Percentiles rank a stretch among this genome's conserved stretches.
Evolutionary conservation across 2,888 invertebrate species (phyloP).

Genomic region (Tetragonula carbonaria): DNA sequence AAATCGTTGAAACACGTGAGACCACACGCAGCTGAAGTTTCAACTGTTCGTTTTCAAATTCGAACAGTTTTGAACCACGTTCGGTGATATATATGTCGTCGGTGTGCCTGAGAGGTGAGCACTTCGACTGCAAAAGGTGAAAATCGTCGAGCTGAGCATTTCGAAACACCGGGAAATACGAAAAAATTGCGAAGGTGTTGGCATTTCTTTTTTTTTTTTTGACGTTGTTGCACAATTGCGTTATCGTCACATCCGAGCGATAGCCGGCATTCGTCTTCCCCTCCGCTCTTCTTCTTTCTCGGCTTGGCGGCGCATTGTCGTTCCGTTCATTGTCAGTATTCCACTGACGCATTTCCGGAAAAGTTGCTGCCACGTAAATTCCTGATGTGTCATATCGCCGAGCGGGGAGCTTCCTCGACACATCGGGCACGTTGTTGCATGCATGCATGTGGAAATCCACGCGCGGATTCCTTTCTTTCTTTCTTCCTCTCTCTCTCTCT

Average conservation of each 20-base stretch:
- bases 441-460: no score
- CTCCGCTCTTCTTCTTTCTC: not conserved
- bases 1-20: no score
- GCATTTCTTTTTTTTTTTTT: slow-evolving; percentile 28
- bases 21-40: no score
- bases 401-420: not conserved
- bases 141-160: not conserved
- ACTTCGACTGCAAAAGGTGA: no score
- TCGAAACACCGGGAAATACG: not conserved
- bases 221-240: slow-evolving; percentile 58
- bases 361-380: slow-evolving; percentile 5
- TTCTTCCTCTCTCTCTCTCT: not conserved
- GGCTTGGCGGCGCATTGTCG: no score
- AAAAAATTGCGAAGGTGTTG: slow-evolving; percentile 3
- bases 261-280: slow-evolving; percentile 20
- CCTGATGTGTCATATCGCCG: not conserved
- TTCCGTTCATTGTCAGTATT: not conserved
- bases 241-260: slow-evolving; percentile 33
- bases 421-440: no score
- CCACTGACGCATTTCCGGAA: slow-evolving; percentile 27
- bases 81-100: no score
- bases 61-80: no score
- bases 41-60: no score
- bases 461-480: no score
- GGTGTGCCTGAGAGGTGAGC: no score